phyloP scores from a whole-genome alignment of 2,888 invertebrate species.

The Sisyra nigra region DNA sequence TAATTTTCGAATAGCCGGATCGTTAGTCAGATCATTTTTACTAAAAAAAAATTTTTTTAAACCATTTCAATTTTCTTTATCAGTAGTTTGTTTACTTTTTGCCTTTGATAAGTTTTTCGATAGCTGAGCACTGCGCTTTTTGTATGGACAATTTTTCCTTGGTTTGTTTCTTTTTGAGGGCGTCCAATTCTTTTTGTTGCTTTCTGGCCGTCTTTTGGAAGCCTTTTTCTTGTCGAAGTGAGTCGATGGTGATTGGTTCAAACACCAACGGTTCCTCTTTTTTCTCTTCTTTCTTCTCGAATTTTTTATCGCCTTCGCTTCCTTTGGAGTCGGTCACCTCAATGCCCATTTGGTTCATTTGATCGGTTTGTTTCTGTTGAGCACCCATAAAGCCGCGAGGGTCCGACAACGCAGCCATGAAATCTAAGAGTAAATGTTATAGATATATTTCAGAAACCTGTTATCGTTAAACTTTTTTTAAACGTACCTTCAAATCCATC shows the following conservation, averaged over 20 bases:
- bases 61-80: too few species aligned
- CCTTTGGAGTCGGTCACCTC: constrained; percentile 37
- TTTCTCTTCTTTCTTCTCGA: constrained; percentile 48
- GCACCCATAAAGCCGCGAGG: constrained; percentile 83
- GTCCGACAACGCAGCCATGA: constrained; percentile 95
- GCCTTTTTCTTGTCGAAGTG: constrained; percentile 74
- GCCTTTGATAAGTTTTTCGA: constrained; percentile 87
- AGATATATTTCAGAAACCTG: too few species aligned
- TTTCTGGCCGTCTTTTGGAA: constrained; percentile 87
- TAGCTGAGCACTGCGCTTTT: constrained; percentile 76
- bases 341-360: constrained; percentile 92
- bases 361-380: constrained; percentile 72
- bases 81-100: too few species aligned
- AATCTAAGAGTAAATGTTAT: constrained; percentile 42
- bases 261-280: constrained; percentile 67
- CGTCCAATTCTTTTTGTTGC: constrained; percentile 89
- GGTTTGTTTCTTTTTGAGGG: constrained; percentile 78
- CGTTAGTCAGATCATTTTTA: constrained; percentile 64
- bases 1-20: constrained; percentile 61
- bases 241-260: constrained; percentile 80
- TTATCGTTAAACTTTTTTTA: too few species aligned
- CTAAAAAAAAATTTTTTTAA: constrained; percentile 27
- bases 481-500: constrained; percentile 97
- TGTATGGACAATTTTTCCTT: constrained; percentile 86
- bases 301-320: constrained; percentile 40